Conservation (phyloP, 2,888 invertebrate genomes). For the Drosophila rubida region DNA sequence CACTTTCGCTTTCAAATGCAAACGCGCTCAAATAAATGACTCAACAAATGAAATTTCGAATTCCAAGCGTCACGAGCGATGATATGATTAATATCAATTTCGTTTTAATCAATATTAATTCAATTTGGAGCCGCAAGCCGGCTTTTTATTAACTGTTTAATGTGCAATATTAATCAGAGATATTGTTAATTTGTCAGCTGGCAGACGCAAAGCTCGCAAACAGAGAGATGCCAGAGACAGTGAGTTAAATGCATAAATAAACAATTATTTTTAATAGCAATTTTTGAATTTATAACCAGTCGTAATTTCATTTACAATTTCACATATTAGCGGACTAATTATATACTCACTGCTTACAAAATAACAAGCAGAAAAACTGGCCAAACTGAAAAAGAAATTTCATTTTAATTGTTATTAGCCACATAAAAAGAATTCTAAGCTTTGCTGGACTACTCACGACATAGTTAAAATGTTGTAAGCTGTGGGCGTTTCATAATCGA, state of each 20-base stretch:
- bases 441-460: not conserved
- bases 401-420: not conserved
- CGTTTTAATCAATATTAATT: conserved; percentile 10
- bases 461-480: not conserved
- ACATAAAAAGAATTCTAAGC: not conserved
- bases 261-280: not conserved
- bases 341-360: too few species aligned
- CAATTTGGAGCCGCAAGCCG: not conserved
- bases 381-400: not conserved
- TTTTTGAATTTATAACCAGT: not conserved
- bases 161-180: not conserved
- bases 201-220: not conserved
- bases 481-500: not conserved
- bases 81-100: conserved; percentile 16
- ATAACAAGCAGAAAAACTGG: too few species aligned
- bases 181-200: not conserved
- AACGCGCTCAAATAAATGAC: conserved; percentile 24
- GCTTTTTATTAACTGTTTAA: not conserved
- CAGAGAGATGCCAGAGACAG: not conserved
- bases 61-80: conserved; percentile 8
- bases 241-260: not conserved
- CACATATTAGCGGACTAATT: not conserved
- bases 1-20: conserved; percentile 74
- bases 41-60: conserved; percentile 27
- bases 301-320: not conserved